phyloP scores from a whole-genome alignment of 53 echinoderm and acorn worm genomes.

The Mesocentrotus franciscanus region DNA sequence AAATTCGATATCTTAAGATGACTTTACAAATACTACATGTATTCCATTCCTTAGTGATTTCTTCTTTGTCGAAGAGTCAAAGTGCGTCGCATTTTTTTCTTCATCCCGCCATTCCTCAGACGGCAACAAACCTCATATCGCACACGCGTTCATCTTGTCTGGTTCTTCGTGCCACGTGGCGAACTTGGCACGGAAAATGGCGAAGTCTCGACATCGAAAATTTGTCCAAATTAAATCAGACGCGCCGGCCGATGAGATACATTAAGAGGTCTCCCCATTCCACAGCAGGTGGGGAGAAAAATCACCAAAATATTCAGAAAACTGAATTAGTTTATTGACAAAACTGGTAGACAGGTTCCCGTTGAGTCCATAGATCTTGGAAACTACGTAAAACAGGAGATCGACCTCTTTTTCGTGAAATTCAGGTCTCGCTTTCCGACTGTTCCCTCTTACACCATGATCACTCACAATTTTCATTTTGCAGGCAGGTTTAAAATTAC shows the following conservation, averaged over 20 bases:
- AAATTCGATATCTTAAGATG: neutral
- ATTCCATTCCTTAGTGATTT: neutral
- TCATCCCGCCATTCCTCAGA: neutral
- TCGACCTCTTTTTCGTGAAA: neutral
- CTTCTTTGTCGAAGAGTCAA: neutral
- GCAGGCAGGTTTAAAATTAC: neutral
- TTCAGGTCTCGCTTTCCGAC: too few species aligned
- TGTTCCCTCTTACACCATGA: neutral
- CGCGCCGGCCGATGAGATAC: neutral
- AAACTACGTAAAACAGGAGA: neutral
- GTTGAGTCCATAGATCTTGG: neutral
- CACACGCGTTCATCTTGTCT: slow-evolving; percentile 24
- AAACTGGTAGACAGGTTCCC: neutral
- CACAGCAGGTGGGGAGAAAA: slow-evolving; percentile 4
- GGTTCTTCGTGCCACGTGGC: neutral
- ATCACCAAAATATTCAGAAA: neutral
- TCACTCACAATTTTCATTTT: neutral
- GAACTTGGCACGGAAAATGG: slow-evolving; percentile 8
- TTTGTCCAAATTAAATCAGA: slow-evolving; percentile 25
- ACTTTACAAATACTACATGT: neutral
- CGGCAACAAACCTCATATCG: neutral
- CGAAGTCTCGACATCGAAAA: neutral
- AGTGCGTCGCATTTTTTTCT: neutral
- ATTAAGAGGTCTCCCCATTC: neutral
- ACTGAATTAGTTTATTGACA: neutral